These are phyloP conservation scores for Hylaeus volcanicus DNA, from an alignment of 1,140 invertebrate species.

Conservation along the genomic window DNA sequence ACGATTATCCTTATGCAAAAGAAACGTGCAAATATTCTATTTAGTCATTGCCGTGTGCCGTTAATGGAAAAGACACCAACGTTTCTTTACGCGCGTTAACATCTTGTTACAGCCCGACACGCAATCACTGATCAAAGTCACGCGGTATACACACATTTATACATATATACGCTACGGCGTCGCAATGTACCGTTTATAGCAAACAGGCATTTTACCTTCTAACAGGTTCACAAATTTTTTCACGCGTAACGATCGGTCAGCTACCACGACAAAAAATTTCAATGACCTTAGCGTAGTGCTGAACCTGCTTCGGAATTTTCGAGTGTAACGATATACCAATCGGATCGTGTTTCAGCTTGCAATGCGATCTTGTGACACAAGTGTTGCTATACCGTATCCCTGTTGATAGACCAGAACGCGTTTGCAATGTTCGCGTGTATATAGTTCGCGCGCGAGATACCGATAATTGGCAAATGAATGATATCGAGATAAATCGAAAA, in stretches of 20 bases:
- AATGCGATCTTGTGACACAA: slow-evolving; percentile 9
- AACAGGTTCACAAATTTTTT: background rate
- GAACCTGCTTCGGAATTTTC: background rate
- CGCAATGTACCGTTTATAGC: background rate
- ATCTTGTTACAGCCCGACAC: background rate
- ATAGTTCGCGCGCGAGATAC: background rate
- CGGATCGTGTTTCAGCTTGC: background rate
- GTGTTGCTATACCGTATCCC: background rate
- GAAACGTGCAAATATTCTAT: no score
- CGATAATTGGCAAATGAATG: background rate
- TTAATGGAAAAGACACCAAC: background rate
- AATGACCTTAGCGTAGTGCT: background rate
- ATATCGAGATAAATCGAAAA: no score
- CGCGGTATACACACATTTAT: background rate
- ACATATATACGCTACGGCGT: background rate
- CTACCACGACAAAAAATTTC: background rate
- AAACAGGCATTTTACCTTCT: background rate
- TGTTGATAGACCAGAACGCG: background rate
- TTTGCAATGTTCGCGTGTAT: background rate
- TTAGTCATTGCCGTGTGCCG: no score
- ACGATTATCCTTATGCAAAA: no score
- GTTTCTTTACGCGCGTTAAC: background rate
- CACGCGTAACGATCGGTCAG: background rate
- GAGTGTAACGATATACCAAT: background rate
- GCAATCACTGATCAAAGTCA: background rate